phyloP scores from a whole-genome alignment of 2,888 invertebrate genomes.

The Amiota mariae region DNA sequence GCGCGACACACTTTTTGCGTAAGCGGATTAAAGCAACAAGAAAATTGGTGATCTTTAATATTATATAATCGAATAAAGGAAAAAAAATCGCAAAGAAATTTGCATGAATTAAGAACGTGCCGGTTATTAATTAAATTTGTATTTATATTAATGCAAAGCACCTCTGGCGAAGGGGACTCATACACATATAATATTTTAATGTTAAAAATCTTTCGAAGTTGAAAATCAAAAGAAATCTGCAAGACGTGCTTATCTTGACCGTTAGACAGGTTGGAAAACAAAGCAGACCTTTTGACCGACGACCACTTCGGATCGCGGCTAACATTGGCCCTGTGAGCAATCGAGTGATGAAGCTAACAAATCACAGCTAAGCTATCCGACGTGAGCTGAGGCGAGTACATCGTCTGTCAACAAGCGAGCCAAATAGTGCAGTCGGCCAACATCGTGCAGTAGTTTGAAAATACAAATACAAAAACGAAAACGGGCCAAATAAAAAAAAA shows the following conservation, averaged over 20 bases:
- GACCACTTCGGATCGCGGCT: constrained; percentile 40
- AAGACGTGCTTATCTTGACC: constrained; percentile 59
- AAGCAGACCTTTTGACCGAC: constrained; percentile 30
- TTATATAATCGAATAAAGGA: too few species aligned
- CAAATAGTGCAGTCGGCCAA: constrained; percentile 29
- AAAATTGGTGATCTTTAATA: too few species aligned
- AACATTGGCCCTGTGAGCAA: constrained; percentile 9
- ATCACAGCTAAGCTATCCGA: constrained; percentile 35
- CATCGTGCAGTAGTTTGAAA: background rate
- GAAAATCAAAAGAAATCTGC: background rate
- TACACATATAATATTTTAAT: too few species aligned
- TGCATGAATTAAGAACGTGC: constrained; percentile 19
- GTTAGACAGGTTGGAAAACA: constrained; percentile 39
- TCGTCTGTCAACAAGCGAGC: constrained; percentile 9
- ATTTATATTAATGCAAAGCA: too few species aligned
- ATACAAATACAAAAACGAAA: background rate
- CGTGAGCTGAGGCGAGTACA: constrained; percentile 30
- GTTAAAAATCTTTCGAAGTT: too few species aligned
- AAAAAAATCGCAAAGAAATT: constrained; percentile 31
- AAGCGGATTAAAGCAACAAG: too few species aligned
- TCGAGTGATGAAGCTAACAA: constrained; percentile 41
- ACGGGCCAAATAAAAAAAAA: background rate
- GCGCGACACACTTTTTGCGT: too few species aligned
- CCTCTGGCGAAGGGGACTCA: too few species aligned
- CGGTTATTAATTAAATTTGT: too few species aligned